Percentiles rank a stretch among this genome's conserved stretches.
phyloP scores from a whole-genome alignment of 2,888 invertebrate genomes.

The Resseliella maxima region DNA sequence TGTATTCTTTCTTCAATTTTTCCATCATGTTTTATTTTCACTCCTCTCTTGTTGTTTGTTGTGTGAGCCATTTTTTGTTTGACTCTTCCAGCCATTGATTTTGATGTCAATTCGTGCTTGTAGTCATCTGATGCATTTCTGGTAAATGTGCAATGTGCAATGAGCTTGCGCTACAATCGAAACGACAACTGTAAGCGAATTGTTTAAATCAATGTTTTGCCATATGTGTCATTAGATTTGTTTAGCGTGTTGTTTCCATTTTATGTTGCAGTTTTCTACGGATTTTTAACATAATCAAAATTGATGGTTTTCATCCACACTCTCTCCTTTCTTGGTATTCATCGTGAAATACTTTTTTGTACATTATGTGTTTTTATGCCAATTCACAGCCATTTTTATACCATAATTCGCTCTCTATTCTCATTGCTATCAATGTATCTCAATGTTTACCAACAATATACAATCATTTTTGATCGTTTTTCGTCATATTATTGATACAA shows the following conservation, averaged over 20 bases:
- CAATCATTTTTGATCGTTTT: constrained; percentile 35
- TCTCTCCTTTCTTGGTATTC: constrained; percentile 26
- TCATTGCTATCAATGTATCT: too few relatives aligned
- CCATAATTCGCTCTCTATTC: background rate
- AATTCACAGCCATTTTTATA: background rate
- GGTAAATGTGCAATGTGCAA: background rate
- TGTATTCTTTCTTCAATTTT: background rate
- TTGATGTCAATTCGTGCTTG: constrained; percentile 42
- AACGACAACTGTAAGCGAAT: background rate
- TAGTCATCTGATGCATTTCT: background rate
- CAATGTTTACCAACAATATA: background rate
- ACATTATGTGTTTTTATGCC: constrained; percentile 22
- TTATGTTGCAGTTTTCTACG: too few relatives aligned
- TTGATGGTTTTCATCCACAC: constrained; percentile 54
- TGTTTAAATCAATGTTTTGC: constrained; percentile 17
- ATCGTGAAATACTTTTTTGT: background rate
- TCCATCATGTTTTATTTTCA: too few relatives aligned
- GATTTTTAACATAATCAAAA: constrained; percentile 54
- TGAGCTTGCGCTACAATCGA: background rate
- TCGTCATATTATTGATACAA: constrained; percentile 33
- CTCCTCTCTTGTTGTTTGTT: background rate
- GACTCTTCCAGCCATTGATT: constrained; percentile 41
- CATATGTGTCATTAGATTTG: constrained; percentile 53
- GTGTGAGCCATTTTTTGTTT: constrained; percentile 31
- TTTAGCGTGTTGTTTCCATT: background rate